Base-by-base conservation (phyloP, 2,888 invertebrate species). In the Saturnia japonica region DNA sequence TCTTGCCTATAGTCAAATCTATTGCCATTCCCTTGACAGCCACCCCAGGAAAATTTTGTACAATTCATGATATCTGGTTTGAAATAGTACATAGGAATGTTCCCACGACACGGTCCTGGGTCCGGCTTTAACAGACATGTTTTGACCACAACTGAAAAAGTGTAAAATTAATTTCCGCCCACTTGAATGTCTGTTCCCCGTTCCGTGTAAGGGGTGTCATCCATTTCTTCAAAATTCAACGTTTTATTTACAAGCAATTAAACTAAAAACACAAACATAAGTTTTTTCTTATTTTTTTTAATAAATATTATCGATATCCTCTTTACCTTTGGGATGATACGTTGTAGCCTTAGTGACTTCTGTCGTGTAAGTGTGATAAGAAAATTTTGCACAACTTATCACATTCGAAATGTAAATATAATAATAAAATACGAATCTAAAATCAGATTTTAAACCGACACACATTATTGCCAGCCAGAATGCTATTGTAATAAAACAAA, bases 21-120 rank as follows among this genome's bases (percentile, higher is more conserved):
- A 70, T 93, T 93, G 0, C 93, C 93, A 64, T 93, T 93, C 0
- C 93, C 93, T 71, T 91, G 91, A 70, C 93, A 93, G 1, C 93
- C 93, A 0, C 93, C 93, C 93, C 93, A 94, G 0, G 12, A 0
- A 71, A 94, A 94, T 0, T 1, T 70, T 0, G 68, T 43, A 68
- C 93, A 93, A 16, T 77, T 78, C 25, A 62, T 66, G 0, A 0
- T 11, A 0, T 12, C 1, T 0, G 88, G 85, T 1, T 85, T 67
- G 67, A 76, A 94, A 75, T 83, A 87, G 72, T 80, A 91, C 93
- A 91, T 92, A 0, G 42, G 0, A 0, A 93, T 82, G 6, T 83
- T 83, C 0, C 79, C 84, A 0, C 93, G 84, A 71, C 93, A 94
- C 0, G 93, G 93, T 0, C 93, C 93, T 1, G 11, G 1, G 1